phyloP scores from a whole-genome alignment of 2,113 vertebrate species.

The Megaceryle torquata region DNA sequence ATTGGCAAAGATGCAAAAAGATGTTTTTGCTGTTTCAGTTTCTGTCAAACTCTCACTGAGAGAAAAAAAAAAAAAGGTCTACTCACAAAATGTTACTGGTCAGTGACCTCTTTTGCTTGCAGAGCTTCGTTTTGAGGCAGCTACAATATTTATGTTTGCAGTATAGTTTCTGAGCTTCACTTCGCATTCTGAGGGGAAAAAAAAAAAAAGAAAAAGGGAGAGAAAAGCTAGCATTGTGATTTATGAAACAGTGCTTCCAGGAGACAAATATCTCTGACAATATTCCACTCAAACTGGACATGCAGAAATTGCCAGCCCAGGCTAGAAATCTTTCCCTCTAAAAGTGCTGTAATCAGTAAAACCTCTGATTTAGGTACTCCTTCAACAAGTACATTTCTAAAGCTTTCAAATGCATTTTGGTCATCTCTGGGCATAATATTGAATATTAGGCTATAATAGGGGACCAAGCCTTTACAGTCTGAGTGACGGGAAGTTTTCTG shows the following conservation, averaged over 20 bases:
- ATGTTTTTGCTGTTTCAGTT: constrained; percentile 29
- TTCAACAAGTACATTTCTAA: neutral
- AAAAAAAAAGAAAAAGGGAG: neutral
- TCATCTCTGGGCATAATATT: neutral
- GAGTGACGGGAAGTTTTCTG: neutral
- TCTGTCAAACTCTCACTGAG: neutral
- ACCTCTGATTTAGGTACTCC: neutral
- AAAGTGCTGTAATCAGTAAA: neutral
- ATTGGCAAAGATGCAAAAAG: constrained; percentile 52
- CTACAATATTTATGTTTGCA: constrained; percentile 40
- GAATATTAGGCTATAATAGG: neutral
- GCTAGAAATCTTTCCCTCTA: neutral
- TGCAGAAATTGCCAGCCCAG: neutral
- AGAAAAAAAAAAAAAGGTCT: neutral
- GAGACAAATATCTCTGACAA: neutral
- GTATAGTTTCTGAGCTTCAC: neutral
- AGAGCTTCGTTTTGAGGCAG: constrained; percentile 26
- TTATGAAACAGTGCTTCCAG: neutral
- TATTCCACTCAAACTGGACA: neutral
- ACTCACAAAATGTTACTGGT: constrained; percentile 10
- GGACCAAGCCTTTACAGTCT: neutral
- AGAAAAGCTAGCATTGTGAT: neutral
- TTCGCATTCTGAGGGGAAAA: neutral
- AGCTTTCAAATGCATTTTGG: neutral
- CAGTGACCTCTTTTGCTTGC: constrained; percentile 47